Evolutionary conservation across 1,140 invertebrate genomes (phyloP), one percentile per base, ranked within the genome.

Genomic region (Drosophila rhopaloa): DNA sequence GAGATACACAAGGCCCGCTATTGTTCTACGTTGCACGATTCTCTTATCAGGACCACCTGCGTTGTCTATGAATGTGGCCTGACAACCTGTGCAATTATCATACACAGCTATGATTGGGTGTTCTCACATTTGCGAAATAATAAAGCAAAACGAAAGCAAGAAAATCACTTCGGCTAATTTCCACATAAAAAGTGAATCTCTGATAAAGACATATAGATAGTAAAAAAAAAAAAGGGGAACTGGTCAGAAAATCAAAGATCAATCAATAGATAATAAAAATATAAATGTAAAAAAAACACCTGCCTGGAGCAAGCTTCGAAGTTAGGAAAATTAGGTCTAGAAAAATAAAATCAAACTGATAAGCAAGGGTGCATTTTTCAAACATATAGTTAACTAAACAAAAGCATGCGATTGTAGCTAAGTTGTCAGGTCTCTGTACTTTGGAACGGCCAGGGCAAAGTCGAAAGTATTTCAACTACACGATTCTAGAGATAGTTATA

Each of bases 221-320:
- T 47, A 50, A n/a, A 27, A 50, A 40, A 27, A 50, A 40, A 27
- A 40, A 27, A 37, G 35, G 44, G 44, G 55, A 32, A 61, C 46
- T 47, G 71, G 71, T 51, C 73, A 77, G 68, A 76, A 76, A 77
- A 76, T 77, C 73, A 77, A 77, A 68, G n/a, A n/a, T n/a, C n/a
- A n/a, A n/a, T n/a, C n/a, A n/a, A 40, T 56, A 43, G 50, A 76
- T 76, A 61, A 57, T 10, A 44, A 38, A 59, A 29, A n/a, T 0
- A 19, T n/a, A 65, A 57, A 57, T 29, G 40, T n/a, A 48, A 58
- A 40, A 54, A 48, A 19, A 9, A 41, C 40, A 58, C 43, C 13
- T 50, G 57, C n/a, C 48, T 32, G 13, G 32, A 41, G 11, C 41
- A 57, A 41, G 35, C 40, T 50, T 48, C 48, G 37, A 48, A 38